These are phyloP conservation scores for Drosophila chauvacae DNA, from an alignment of 1,140 invertebrate genomes.

Conservation along the genomic window DNA sequence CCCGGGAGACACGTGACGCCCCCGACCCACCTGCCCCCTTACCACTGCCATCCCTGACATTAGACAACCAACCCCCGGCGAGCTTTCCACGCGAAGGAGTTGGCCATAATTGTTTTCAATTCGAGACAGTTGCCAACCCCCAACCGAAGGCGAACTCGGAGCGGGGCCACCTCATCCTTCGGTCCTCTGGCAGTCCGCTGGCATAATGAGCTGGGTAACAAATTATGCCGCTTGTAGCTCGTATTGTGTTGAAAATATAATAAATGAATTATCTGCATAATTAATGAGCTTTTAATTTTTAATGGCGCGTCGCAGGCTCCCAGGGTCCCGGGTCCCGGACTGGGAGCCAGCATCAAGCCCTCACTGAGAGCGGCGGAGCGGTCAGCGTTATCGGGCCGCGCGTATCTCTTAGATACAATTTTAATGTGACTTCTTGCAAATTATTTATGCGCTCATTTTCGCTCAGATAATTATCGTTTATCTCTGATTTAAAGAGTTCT, in stretches of 20 bases:
- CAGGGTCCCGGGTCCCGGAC: slow-evolving; percentile 35
- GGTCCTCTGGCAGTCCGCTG: slow-evolving; percentile 26
- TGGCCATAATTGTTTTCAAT: slow-evolving; percentile 76
- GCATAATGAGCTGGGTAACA: slow-evolving; percentile 75
- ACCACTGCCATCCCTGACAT: neutral
- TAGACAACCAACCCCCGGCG: slow-evolving; percentile 47
- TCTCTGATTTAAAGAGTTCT: slow-evolving; percentile 81
- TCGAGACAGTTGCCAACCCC: slow-evolving; percentile 64
- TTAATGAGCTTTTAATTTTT: slow-evolving; percentile 84
- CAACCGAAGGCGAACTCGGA: neutral
- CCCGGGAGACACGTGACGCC: slow-evolving; percentile 60
- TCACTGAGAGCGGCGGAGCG: slow-evolving; percentile 3
- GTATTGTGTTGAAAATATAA: slow-evolving; percentile 81
- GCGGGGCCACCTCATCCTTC: slow-evolving; percentile 10
- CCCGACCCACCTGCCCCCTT: slow-evolving; percentile 14
- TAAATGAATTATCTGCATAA: slow-evolving; percentile 84
- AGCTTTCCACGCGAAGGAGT: slow-evolving; percentile 17
- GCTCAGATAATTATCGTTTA: slow-evolving; percentile 84
- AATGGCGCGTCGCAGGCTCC: slow-evolving; percentile 70
- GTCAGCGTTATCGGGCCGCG: slow-evolving; percentile 60
- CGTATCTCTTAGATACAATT: slow-evolving; percentile 82
- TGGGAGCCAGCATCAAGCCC: slow-evolving; percentile 10
- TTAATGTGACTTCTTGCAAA: slow-evolving; percentile 84
- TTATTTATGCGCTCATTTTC: slow-evolving; percentile 84
- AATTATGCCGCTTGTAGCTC: slow-evolving; percentile 59